Conservation (phyloP, 2,797 vertebrate species). For the Kryptopterus vitreolus region DNA sequence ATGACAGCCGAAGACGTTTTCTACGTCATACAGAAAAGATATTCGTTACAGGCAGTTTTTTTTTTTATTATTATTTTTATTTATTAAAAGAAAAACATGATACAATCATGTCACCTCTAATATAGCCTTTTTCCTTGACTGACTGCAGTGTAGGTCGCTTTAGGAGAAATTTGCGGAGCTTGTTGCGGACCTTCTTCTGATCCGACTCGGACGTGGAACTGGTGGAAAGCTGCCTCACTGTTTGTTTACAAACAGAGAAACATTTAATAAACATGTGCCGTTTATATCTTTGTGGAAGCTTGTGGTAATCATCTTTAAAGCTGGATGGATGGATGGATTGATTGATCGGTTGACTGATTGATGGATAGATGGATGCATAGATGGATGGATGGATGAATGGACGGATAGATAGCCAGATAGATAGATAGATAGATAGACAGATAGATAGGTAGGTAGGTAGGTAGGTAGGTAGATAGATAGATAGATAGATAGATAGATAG, state of each 20-base stretch:
- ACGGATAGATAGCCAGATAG: too few species aligned
- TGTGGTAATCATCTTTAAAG: too few species aligned
- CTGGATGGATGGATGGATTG: too few species aligned
- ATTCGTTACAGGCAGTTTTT: neutral
- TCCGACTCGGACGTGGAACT: conserved; percentile 72
- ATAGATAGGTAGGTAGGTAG: too few species aligned
- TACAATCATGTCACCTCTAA: conserved; percentile 68
- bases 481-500: too few species aligned
- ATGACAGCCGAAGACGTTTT: conserved; percentile 90
- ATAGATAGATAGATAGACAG: too few species aligned
- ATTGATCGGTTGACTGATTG: too few species aligned
- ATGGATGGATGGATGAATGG: too few species aligned
- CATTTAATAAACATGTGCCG: neutral
- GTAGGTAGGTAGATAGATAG: too few species aligned
- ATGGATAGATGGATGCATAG: too few species aligned
- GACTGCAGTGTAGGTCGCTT: conserved; percentile 89
- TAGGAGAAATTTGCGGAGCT: conserved; percentile 89
- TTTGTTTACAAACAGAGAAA: conserved; percentile 50
- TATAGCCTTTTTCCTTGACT: conserved; percentile 91
- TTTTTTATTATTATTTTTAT: too few species aligned
- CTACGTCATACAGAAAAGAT: conserved; percentile 63
- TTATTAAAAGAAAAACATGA: neutral
- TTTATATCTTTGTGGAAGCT: too few species aligned
- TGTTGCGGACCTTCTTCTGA: conserved; percentile 81
- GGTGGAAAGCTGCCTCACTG: conserved; percentile 39